phyloP scores from a whole-genome alignment of 2,888 invertebrate species.

The Drosophila rellima region DNA sequence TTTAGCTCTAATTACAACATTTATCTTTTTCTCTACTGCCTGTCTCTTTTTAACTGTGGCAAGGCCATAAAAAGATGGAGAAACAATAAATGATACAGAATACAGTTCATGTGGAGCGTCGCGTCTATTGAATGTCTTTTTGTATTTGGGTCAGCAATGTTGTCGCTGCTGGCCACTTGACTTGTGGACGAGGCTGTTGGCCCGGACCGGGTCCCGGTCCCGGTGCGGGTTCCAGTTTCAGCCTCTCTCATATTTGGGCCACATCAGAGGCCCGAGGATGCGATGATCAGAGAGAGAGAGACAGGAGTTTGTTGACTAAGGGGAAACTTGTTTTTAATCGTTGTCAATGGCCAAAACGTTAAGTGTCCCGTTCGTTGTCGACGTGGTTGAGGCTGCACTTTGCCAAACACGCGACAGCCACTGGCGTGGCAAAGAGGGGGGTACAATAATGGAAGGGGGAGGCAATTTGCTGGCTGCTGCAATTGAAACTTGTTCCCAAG shows the following conservation, averaged over 20 bases:
- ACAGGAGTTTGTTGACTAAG: conserved; percentile 3
- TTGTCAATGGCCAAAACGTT: conserved; percentile 81
- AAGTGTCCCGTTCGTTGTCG: conserved; percentile 75
- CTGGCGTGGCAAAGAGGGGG: neutral
- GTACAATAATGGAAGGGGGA: neutral
- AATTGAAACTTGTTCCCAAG: conserved; percentile 67
- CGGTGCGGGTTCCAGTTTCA: conserved; percentile 47
- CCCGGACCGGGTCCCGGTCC: conserved; percentile 62
- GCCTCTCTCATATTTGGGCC: conserved; percentile 48
- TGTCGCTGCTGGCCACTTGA: conserved; percentile 50
- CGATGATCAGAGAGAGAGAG: neutral
- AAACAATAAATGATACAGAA: conserved; percentile 43
- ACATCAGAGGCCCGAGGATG: conserved; percentile 10
- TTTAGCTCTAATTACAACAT: neutral
- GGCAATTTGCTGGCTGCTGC: conserved; percentile 68
- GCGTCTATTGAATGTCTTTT: conserved; percentile 73
- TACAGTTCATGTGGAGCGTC: conserved; percentile 55
- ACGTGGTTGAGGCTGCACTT: conserved; percentile 44
- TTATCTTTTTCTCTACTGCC: neutral
- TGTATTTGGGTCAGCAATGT: conserved; percentile 77
- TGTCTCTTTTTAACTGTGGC: conserved; percentile 12
- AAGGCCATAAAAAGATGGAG: conserved; percentile 60
- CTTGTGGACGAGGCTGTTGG: conserved; percentile 41
- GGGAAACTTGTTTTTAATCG: conserved; percentile 79
- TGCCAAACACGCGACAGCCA: conserved; percentile 39